Percentiles rank a stretch among this genome's conserved stretches.
These are phyloP conservation scores for Diadema setosum DNA, from an alignment of 35 echinoderm and acorn worm genomes.

Conservation along the genomic window DNA sequence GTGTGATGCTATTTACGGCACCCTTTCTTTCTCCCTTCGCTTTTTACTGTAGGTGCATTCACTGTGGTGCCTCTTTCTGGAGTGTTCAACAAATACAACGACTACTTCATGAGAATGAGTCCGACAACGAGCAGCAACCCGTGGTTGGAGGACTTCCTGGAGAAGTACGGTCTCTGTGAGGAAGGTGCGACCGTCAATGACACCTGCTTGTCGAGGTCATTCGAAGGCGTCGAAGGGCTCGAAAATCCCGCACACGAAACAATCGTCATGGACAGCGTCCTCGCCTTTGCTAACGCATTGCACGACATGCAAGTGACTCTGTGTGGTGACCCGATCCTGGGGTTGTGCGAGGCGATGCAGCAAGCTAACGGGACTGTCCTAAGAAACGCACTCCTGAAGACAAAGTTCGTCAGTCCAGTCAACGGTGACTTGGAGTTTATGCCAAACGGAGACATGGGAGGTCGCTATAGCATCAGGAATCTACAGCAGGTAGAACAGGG, in stretches of 20 bases:
- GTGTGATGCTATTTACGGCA: no score
- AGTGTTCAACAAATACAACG: constrained; percentile 27
- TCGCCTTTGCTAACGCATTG: constrained; percentile 61
- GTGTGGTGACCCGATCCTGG: constrained; percentile 10
- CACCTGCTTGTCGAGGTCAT: background rate
- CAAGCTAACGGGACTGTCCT: constrained; percentile 6
- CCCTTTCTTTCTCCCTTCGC: no score
- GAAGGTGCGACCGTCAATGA: background rate
- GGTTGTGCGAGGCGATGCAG: constrained; percentile 44
- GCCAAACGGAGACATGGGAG: constrained; percentile 56
- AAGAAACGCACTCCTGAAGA: constrained; percentile 40
- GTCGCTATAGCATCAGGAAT: constrained; percentile 68
- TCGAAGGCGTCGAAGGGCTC: constrained; percentile 17
- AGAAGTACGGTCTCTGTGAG: constrained; percentile 48
- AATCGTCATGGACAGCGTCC: constrained; percentile 81
- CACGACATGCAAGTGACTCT: constrained; percentile 52
- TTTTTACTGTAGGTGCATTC: constrained; percentile 43
- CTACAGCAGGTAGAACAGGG: constrained; percentile 57
- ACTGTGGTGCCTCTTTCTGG: constrained; percentile 68
- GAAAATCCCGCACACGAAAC: constrained; percentile 66
- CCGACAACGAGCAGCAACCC: constrained; percentile 42
- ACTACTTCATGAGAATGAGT: constrained; percentile 55
- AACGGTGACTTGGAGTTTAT: constrained; percentile 67
- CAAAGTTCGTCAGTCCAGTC: constrained; percentile 45
- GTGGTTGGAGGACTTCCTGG: constrained; percentile 65